phyloP scores from a whole-genome alignment of 2,797 vertebrate genomes.

The Chloroceryle inda region DNA sequence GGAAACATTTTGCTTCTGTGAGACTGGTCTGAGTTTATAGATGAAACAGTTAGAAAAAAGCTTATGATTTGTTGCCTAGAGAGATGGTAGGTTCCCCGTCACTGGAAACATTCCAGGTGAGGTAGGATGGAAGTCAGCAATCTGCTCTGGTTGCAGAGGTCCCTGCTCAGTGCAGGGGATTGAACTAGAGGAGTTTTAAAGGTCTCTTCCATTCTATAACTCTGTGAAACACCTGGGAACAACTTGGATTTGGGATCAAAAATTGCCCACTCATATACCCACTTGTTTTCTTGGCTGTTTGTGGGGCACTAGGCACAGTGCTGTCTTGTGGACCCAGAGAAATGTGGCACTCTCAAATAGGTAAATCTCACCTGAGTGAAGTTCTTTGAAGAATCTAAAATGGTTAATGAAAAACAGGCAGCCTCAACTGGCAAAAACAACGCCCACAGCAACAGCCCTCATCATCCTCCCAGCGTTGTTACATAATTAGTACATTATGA shows the following conservation, averaged over 20 bases:
- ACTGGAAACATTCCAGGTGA: background rate
- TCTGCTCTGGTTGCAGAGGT: background rate
- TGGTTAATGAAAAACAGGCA: background rate
- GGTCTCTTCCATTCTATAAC: background rate
- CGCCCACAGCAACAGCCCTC: background rate
- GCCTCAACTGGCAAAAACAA: background rate
- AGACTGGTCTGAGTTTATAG: background rate
- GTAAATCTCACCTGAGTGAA: background rate
- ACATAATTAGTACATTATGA: background rate
- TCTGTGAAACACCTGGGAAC: background rate
- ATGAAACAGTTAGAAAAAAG: background rate
- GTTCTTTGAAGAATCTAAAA: background rate
- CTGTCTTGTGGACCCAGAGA: background rate
- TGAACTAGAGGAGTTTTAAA: background rate
- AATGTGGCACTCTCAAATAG: background rate
- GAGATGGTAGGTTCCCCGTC: background rate
- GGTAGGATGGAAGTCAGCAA: background rate
- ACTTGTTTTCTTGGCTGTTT: background rate
- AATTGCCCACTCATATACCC: fast-evolving
- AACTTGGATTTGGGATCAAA: background rate
- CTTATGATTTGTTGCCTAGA: background rate
- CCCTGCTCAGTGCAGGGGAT: background rate
- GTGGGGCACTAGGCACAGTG: fast-evolving
- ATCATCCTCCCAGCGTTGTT: background rate
- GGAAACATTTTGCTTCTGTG: background rate